Conservation (phyloP, 1,140 invertebrate species). For the Sinella curviseta region DNA sequence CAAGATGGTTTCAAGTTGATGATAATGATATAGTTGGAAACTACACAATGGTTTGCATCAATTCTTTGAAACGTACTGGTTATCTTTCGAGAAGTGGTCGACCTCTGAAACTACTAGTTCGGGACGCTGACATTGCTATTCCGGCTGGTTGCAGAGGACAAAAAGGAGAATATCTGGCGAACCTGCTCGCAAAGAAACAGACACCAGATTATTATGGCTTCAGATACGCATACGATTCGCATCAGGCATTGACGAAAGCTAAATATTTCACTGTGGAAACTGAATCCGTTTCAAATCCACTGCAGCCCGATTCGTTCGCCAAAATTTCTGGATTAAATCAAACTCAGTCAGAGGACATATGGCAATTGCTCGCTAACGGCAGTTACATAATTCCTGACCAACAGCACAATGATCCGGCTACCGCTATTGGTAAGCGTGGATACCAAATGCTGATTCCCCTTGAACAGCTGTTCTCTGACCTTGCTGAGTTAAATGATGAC, state of each 20-base stretch:
- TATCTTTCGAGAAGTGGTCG: neutral
- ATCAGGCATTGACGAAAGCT: neutral
- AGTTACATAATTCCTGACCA: neutral
- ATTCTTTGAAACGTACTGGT: neutral
- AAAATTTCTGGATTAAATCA: neutral
- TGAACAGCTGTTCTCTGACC: neutral
- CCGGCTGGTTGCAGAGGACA: neutral
- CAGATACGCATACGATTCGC: neutral
- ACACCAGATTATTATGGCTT: neutral
- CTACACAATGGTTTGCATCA: neutral
- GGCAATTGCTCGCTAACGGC: neutral
- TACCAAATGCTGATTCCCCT: neutral
- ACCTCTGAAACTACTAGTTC: neutral
- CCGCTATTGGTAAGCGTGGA: neutral
- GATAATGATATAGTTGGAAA: neutral
- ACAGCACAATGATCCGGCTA: neutral
- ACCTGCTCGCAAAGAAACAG: neutral
- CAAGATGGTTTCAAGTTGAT: constrained; percentile 17
- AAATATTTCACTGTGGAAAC: neutral
- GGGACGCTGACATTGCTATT: too few species aligned
- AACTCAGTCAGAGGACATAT: neutral
- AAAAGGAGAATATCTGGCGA: neutral
- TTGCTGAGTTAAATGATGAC: neutral
- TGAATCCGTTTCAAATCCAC: neutral
- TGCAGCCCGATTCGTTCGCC: neutral